Evolutionary conservation across 2,888 invertebrate species (phyloP).

Genomic region (Drosophila koepferae): DNA sequence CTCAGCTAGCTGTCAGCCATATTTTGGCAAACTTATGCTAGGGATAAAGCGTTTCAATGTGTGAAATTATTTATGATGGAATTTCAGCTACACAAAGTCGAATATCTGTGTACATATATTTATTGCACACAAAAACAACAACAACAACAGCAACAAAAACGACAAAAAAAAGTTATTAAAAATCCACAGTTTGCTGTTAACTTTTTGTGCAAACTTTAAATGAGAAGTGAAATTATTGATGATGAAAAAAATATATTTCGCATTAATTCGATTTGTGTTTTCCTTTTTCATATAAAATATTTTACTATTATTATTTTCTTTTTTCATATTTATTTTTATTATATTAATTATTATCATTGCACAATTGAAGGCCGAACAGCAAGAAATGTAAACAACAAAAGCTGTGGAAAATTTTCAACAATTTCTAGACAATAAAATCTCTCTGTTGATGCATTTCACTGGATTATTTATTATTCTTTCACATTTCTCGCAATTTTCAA

Average conservation of each 20-base stretch:
- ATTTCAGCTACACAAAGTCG: constrained; percentile 52
- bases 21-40: constrained; percentile 58
- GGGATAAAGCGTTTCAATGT: constrained; percentile 33
- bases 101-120: constrained; percentile 10
- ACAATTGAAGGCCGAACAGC: constrained; percentile 16
- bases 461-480: not conserved
- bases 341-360: constrained; percentile 24
- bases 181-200: constrained; percentile 65
- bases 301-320: constrained; percentile 5
- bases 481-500: not conserved
- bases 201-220: constrained; percentile 49
- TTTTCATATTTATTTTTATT: constrained; percentile 23
- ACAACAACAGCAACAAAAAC: constrained; percentile 1
- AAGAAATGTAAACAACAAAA: constrained; percentile 34
- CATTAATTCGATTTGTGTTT: constrained; percentile 23
- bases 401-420: constrained; percentile 55
- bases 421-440: constrained; percentile 10
- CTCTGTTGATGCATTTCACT: not conserved
- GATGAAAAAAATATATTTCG: constrained; percentile 26
- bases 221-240: constrained; percentile 29
- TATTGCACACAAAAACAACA: not conserved
- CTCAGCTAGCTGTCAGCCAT: constrained; percentile 41
- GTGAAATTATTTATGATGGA: constrained; percentile 67
- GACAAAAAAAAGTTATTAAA: constrained; percentile 43
- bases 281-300: constrained; percentile 30